Evolutionary conservation across 2,113 vertebrate species (phyloP).

Genomic region (Cyphomyrus discorhynchus): DNA sequence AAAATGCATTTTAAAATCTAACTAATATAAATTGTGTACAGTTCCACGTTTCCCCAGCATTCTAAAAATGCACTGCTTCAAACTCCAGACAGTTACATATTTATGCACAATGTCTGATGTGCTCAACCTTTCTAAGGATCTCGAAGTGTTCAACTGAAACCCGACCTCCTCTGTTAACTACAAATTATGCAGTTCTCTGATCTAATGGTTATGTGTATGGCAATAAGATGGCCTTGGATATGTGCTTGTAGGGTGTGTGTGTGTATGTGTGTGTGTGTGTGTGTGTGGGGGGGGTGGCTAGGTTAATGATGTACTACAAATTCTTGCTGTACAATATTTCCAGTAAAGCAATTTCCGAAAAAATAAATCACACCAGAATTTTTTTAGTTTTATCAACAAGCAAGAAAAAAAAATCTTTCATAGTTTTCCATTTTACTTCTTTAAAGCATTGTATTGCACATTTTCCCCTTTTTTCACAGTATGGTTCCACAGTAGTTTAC

Average conservation of each 20-base stretch:
- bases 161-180: not conserved
- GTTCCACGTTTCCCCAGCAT: not conserved
- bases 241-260: too few species aligned
- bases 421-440: not conserved
- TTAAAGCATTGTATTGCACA: not conserved
- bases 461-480: not conserved
- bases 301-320: too few species aligned
- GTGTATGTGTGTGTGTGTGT: too few species aligned
- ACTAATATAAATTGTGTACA: not conserved
- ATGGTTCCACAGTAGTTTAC: not conserved
- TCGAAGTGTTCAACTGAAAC: not conserved
- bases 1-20: not conserved
- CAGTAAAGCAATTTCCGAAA: not conserved
- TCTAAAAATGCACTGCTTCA: not conserved
- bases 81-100: not conserved
- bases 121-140: not conserved
- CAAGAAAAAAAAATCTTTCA: not conserved
- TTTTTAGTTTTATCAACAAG: not conserved
- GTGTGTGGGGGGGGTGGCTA: too few species aligned
- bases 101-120: not conserved
- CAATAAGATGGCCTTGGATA: too few species aligned
- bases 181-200: not conserved
- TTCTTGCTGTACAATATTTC: too few species aligned
- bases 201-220: not conserved
- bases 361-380: not conserved